A percentile compares a stretch with the other conserved stretches of the same genome.
phyloP scores from a whole-genome alignment of 1,140 invertebrate genomes.

The Lutraria rhynchaena region DNA sequence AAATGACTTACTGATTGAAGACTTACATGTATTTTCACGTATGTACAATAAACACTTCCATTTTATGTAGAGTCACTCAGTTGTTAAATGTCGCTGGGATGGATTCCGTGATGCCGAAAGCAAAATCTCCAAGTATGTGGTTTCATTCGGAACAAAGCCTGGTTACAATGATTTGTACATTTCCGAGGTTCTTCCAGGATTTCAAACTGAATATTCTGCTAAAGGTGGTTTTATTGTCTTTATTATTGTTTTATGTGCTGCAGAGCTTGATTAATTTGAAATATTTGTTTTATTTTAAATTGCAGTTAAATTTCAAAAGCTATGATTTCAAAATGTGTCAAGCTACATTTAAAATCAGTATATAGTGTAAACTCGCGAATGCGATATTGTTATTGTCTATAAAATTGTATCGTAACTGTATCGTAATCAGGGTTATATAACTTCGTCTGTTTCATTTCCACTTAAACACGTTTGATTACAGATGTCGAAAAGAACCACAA shows the following conservation, averaged over 20 bases:
- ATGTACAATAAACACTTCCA: no score
- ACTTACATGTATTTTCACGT: no score
- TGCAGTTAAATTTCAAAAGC: no score
- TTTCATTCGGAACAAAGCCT: constrained; percentile 47
- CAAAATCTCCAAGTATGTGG: constrained; percentile 39
- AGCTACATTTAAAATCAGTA: no score
- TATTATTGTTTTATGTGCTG: neutral
- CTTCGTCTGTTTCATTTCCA: neutral
- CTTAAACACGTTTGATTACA: no score
- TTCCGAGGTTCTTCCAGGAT: constrained; percentile 35
- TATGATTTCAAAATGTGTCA: no score
- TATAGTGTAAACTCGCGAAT: neutral
- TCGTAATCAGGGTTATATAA: neutral
- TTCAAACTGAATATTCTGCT: neutral
- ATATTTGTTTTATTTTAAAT: no score
- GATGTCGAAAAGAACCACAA: constrained; percentile 34
- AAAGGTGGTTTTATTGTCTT: neutral
- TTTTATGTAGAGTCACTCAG: constrained; percentile 41
- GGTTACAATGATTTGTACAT: constrained; percentile 56
- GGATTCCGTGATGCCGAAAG: constrained; percentile 53
- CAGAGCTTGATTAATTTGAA: no score
- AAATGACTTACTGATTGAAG: no score
- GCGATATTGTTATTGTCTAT: neutral
- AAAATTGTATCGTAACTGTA: neutral
- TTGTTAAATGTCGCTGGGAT: constrained; percentile 52